Evolutionary conservation across 2,113 vertebrate genomes (phyloP).

Genomic region (Coptodon bakossiorum): DNA sequence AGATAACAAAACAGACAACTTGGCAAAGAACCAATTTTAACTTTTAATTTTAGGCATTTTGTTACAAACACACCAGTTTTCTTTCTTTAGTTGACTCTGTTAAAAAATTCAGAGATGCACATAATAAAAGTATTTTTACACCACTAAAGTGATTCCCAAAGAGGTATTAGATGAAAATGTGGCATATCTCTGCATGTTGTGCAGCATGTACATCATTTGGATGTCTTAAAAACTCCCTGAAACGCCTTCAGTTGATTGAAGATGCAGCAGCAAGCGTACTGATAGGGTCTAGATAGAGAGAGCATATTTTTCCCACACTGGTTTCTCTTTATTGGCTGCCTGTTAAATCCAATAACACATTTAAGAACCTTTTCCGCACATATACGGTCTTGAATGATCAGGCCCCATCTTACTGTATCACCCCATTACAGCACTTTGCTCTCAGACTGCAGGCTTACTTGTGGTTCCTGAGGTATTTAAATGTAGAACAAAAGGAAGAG

Average conservation of each 20-base stretch:
- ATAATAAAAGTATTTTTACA: too few relatives aligned
- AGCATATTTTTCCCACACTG: neutral
- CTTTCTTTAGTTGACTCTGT: too few relatives aligned
- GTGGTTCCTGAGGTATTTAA: neutral
- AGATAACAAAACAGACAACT: too few relatives aligned
- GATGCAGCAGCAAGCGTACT: neutral
- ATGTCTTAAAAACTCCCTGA: neutral
- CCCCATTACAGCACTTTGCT: neutral
- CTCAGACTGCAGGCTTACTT: neutral
- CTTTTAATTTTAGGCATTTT: too few relatives aligned
- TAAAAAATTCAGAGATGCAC: too few relatives aligned
- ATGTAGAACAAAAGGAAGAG: neutral
- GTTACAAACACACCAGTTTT: too few relatives aligned
- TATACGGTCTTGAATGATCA: rapidly evolving
- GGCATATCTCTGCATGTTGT: neutral
- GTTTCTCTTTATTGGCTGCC: neutral
- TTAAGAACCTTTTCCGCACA: neutral
- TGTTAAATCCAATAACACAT: neutral
- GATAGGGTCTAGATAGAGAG: neutral
- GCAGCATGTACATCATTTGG: neutral
- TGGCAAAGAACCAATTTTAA: too few relatives aligned
- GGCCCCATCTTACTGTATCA: neutral
- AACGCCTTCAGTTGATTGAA: neutral
- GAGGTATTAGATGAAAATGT: neutral
- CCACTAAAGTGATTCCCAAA: neutral